Conservation (phyloP, 2,113 vertebrate species). For the Rhegmatorhina hoffmannsi region DNA sequence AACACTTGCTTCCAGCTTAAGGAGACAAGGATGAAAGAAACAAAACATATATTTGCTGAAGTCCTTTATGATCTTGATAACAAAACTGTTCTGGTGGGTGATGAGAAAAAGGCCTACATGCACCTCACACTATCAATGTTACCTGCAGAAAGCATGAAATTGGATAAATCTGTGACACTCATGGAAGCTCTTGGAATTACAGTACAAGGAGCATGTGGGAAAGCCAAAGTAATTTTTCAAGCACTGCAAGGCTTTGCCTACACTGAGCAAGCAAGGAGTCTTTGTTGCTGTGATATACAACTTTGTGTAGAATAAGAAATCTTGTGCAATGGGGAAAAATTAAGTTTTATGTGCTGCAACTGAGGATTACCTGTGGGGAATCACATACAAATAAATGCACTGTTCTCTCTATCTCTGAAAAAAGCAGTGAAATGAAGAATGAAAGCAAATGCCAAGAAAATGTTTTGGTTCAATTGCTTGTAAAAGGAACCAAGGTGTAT, state of each 20-base stretch:
- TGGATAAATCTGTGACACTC: not conserved
- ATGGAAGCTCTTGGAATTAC: not conserved
- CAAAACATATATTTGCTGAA: not conserved
- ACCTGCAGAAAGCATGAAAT: not conserved
- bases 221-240: not conserved
- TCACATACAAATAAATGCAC: not conserved
- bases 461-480: slow-evolving; percentile 37
- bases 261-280: not conserved
- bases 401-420: not conserved
- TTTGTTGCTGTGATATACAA: slow-evolving; percentile 43
- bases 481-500: slow-evolving; percentile 11
- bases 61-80: not conserved
- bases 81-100: not conserved
- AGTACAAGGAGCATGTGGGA: not conserved
- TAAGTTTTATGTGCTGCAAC: slow-evolving; percentile 47
- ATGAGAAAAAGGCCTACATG: not conserved
- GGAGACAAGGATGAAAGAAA: not conserved
- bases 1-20: not conserved
- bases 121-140: not conserved
- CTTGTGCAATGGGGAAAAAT: slow-evolving; percentile 46
- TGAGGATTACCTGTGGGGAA: slow-evolving; percentile 45
- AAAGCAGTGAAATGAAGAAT: slow-evolving; percentile 40
- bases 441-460: slow-evolving; percentile 48
- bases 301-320: slow-evolving; percentile 35
- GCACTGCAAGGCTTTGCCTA: not conserved